Evolutionary conservation across 2,888 invertebrate species (phyloP), one percentile per base, ranked within the genome.

Genomic region (Apodemia mormo): DNA sequence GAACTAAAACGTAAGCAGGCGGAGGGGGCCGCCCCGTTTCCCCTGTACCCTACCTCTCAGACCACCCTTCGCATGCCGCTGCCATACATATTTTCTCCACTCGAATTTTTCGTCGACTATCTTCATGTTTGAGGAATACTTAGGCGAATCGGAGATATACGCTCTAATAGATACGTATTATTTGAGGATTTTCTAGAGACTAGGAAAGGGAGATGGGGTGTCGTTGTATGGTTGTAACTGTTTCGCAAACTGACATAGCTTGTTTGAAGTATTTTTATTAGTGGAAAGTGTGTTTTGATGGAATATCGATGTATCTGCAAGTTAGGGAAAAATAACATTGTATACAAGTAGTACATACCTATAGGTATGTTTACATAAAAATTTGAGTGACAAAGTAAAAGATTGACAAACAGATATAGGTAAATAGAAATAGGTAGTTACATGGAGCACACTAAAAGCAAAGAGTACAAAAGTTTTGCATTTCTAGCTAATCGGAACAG

Each of bases 21-120:
- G 83, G 82, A 65, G 83, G 85, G 82, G 82, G 77, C 74, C 76
- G 79, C 82, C 80, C 81, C 81, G 80, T 81, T 81, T 79, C 80
- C 80, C 77, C 84, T 82, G 79, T 70, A 61, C 73, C 81, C 81
- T 78, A 78, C 80, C 80, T 76, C 79, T 80, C 80, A 74, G 74
- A 70, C 81, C 81, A 80, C 85, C 88, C 88, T 87, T 86, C 87
- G 86, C 88, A 88, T 85, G 85, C 88, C 80, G 79, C 79, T 82
- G 86, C 87, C 90, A 85, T 89, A 90, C 90, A 92, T 89, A 90
- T 91, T 90, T 89, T 90, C 91, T 91, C 88, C 88, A 89, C 89
- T 91, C 88, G 87, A 91, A 91, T 92, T 92, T 92, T 92, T 92
- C 91, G 90, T 89, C 87, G 89, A 90, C 90, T 90, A 90, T 90